Evolutionary conservation across 1,140 invertebrate species (phyloP).

Genomic region (Heliconius hewitsoni): DNA sequence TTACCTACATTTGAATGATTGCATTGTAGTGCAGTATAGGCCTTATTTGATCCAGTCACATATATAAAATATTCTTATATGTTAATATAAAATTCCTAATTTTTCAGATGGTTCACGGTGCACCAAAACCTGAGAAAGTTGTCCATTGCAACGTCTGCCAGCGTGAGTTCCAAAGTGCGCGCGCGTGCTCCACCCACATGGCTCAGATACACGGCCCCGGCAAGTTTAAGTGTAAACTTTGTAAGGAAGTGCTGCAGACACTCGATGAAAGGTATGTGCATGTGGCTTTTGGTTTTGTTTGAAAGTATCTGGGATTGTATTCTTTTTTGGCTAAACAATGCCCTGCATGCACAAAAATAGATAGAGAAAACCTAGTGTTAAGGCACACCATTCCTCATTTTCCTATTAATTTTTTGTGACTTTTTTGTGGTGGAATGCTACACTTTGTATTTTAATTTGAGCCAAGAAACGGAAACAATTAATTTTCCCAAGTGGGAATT

Average conservation of each 20-base stretch:
- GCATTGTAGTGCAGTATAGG: no score
- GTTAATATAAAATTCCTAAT: not conserved
- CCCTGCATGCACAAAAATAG: no score
- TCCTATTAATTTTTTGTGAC: no score
- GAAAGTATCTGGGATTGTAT: not conserved
- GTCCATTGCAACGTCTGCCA: constrained; percentile 58
- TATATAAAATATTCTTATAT: no score
- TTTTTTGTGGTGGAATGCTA: no score
- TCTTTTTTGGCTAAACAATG: not conserved
- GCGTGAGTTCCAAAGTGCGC: constrained; percentile 56
- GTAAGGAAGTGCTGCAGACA: constrained; percentile 58
- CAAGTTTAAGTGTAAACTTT: constrained; percentile 73
- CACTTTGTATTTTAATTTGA: no score
- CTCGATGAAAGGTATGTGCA: constrained; percentile 62
- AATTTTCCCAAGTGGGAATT: no score
- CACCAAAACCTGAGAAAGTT: constrained; percentile 35
- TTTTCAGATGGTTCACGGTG: constrained; percentile 45
- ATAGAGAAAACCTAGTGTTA: no score
- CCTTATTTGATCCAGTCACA: no score
- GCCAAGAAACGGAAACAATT: no score
- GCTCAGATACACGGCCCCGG: constrained; percentile 65
- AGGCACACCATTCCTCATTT: no score
- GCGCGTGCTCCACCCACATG: constrained; percentile 60
- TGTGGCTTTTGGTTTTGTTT: not conserved
- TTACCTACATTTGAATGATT: no score